Evolutionary conservation across 2,797 vertebrate species (phyloP).

Genomic region (Loris lydekkerianus): DNA sequence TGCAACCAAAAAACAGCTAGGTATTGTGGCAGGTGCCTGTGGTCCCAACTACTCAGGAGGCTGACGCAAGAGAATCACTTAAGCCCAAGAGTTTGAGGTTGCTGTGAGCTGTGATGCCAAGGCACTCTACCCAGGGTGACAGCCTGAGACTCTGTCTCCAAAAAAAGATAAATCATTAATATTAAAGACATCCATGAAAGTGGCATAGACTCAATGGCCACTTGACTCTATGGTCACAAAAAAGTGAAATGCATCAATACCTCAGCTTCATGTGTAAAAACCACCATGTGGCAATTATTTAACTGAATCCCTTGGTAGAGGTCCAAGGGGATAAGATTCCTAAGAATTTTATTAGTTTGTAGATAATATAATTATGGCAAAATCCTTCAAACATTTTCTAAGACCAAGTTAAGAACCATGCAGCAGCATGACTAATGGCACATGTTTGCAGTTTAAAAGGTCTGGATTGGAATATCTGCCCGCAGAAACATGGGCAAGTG

Average conservation of each 20-base stretch:
- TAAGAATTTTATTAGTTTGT: not conserved
- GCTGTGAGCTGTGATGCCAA: too few relatives aligned
- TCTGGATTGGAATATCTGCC: not conserved
- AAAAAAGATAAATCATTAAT: not conserved
- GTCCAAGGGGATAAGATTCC: not conserved
- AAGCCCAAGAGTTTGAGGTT: too few relatives aligned
- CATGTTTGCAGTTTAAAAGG: not conserved
- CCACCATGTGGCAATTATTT: not conserved
- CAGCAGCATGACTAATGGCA: not conserved
- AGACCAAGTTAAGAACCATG: not conserved
- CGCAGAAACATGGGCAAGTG: not conserved
- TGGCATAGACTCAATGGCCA: not conserved
- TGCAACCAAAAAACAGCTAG: too few relatives aligned
- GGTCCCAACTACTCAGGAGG: too few relatives aligned
- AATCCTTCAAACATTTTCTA: not conserved
- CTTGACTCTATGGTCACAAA: not conserved
- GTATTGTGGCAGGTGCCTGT: too few relatives aligned
- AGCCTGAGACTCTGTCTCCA: too few relatives aligned
- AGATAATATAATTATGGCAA: not conserved
- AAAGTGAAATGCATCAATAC: not conserved
- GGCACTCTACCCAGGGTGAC: too few relatives aligned
- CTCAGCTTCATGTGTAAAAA: constrained; percentile 13
- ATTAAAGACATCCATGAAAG: not conserved
- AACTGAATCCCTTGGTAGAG: not conserved
- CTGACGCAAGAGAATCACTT: too few relatives aligned